phyloP scores from a whole-genome alignment of 2,888 invertebrate genomes.

The Leptinotarsa rubiginosa region DNA sequence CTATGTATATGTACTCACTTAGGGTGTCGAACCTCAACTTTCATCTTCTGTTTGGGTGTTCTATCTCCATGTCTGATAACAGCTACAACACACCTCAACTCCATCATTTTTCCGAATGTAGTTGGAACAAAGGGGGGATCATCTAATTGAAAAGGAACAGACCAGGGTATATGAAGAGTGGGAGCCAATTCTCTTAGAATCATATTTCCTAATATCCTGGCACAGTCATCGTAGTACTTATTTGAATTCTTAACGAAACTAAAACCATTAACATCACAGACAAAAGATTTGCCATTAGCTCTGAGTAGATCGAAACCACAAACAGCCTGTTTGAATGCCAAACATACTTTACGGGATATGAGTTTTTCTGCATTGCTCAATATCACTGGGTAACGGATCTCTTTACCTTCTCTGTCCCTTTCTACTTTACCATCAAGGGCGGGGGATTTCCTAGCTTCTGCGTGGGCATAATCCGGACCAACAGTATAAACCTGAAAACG shows the following conservation, averaged over 20 bases:
- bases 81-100: slow-evolving; percentile 92
- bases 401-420: slow-evolving; percentile 96
- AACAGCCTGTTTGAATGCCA: slow-evolving; percentile 97
- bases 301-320: slow-evolving; percentile 98
- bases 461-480: slow-evolving; percentile 99
- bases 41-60: slow-evolving; percentile 99
- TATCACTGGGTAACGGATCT: slow-evolving; percentile 98
- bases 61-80: slow-evolving; percentile 98
- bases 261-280: slow-evolving; percentile 99
- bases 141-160: slow-evolving; percentile 95
- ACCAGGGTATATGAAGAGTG: slow-evolving; percentile 96
- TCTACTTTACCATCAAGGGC: slow-evolving; percentile 99
- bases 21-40: slow-evolving; percentile 96
- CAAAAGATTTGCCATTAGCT: slow-evolving; percentile 98
- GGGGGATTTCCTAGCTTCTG: slow-evolving; percentile 98
- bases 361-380: slow-evolving; percentile 96
- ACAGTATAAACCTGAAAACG: slow-evolving; percentile 92
- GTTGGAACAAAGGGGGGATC: slow-evolving; percentile 99
- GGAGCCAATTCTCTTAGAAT: slow-evolving; percentile 94
- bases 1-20: slow-evolving; percentile 71
- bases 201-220: slow-evolving; percentile 98
- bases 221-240: slow-evolving; percentile 99
- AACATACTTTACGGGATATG: slow-evolving; percentile 96
- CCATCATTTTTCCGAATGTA: slow-evolving; percentile 98
- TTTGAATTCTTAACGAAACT: slow-evolving; percentile 99